These are phyloP conservation scores for Drosophila kurseongensis DNA, from an alignment of 1,140 invertebrate genomes.

Conservation along the genomic window DNA sequence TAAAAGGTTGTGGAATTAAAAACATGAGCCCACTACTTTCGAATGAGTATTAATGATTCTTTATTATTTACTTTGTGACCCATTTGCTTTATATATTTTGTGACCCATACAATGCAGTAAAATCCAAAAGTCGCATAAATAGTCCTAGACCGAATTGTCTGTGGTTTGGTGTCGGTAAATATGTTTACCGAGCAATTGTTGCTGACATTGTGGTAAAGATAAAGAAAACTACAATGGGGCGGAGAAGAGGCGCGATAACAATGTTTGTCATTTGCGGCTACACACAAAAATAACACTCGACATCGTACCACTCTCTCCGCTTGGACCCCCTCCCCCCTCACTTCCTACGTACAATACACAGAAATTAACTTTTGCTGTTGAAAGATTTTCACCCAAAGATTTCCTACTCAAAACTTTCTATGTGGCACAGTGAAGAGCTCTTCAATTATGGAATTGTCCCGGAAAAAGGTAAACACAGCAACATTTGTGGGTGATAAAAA, in stretches of 20 bases:
- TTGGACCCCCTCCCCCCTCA: background rate
- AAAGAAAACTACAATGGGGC: slow-evolving; percentile 40
- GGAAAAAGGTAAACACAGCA: slow-evolving; percentile 29
- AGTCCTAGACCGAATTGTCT: slow-evolving; percentile 16
- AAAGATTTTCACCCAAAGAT: slow-evolving; percentile 63
- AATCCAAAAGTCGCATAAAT: slow-evolving; percentile 19
- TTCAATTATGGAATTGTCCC: slow-evolving; percentile 62
- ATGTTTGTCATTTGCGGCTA: slow-evolving; percentile 62
- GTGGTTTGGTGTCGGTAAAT: slow-evolving; percentile 44
- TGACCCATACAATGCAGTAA: slow-evolving; percentile 1
- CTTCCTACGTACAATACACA: slow-evolving; percentile 23
- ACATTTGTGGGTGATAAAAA: slow-evolving; percentile 53
- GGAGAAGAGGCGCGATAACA: slow-evolving; percentile 49
- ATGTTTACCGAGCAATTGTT: slow-evolving; percentile 65
- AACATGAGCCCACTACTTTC: background rate
- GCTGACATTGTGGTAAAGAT: slow-evolving; percentile 58
- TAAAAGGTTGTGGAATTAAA: background rate
- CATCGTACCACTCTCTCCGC: slow-evolving; percentile 7
- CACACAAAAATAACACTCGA: slow-evolving; percentile 44
- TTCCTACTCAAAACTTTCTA: slow-evolving; percentile 64
- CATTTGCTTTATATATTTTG: slow-evolving; percentile 1
- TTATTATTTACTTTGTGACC: background rate
- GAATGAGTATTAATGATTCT: background rate
- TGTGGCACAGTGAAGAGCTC: slow-evolving; percentile 25
- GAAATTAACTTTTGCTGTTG: slow-evolving; percentile 73